Evolutionary conservation across 2,888 invertebrate genomes (phyloP), one percentile per base, ranked within the genome.

Genomic region (Flexamia atlantica): DNA sequence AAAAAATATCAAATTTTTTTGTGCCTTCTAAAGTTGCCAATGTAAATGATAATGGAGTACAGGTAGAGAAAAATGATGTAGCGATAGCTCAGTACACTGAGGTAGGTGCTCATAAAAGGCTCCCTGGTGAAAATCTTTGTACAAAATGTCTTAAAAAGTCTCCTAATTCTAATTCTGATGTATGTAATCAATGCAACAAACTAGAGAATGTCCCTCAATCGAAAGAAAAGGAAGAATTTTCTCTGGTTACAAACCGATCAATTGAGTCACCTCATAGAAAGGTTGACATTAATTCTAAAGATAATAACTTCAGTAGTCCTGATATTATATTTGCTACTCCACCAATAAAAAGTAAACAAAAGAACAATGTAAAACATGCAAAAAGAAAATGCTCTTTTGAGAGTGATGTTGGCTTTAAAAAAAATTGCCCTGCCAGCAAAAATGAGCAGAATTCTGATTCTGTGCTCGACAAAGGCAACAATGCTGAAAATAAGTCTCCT

Each of bases 1-100:
- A 42, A 23, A 83, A 83, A 57, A 83, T 82, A 46, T 82, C 70
- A 9, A 82, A 42, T 50, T 83, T 83, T 23, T 83, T 83, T 17
- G 23, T 72, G 46, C 17, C 57, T 32, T 60, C 57, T 3, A 53
- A 53, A 57, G 14, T 7, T 7, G 7, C 57, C 4, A 57, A 30
- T 17, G 1, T 28, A 57, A 79, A 32, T 20, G n/a, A 25, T 20
- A n/a, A 3, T 12, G 28, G 28, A 1, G 10, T 1, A 79, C 32
- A 17, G 23, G 9, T 32, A 57, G 17, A 28, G 64, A 14, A 28
- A 14, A 14, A 64, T 23, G 23, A 9, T 12, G 23, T 4, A 76
- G 14, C 76, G 28, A 76, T 30, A 17, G 17, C 7, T 68, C 12
- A 68, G 30, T n/a, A 7, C 32, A 1, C 28, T 64, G 64, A 9